Conservation (phyloP, 2,113 vertebrate genomes). For the Microcebus jonahi region DNA sequence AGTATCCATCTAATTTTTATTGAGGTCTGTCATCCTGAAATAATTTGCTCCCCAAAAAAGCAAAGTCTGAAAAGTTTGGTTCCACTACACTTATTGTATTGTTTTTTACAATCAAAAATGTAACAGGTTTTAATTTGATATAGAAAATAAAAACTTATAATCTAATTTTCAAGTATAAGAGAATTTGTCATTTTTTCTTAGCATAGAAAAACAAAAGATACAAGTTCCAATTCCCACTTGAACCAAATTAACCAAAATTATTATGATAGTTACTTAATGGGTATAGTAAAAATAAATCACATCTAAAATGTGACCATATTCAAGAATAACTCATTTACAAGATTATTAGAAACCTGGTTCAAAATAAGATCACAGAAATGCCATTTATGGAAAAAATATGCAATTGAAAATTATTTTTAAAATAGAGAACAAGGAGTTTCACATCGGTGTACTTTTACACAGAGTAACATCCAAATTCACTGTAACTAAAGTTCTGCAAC, state of each 20-base stretch:
- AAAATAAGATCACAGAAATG: slow-evolving; percentile 12
- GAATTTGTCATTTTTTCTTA: slow-evolving; percentile 72
- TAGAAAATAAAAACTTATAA: slow-evolving; percentile 77
- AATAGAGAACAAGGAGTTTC: slow-evolving; percentile 24
- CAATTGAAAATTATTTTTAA: slow-evolving; percentile 49
- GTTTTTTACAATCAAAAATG: slow-evolving; percentile 68
- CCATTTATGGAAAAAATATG: slow-evolving; percentile 39
- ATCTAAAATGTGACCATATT: slow-evolving; percentile 64
- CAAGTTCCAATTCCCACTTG: slow-evolving; percentile 62
- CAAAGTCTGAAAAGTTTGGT: slow-evolving; percentile 73
- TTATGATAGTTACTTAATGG: slow-evolving; percentile 61
- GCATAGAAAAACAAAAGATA: slow-evolving; percentile 75
- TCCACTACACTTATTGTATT: slow-evolving; percentile 70
- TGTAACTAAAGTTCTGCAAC: not conserved
- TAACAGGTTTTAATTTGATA: slow-evolving; percentile 76
- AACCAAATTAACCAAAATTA: slow-evolving; percentile 70
- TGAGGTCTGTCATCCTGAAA: slow-evolving; percentile 70
- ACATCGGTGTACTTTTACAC: not conserved
- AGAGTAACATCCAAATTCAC: not conserved
- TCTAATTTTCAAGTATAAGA: slow-evolving; percentile 78
- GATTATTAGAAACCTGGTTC: slow-evolving; percentile 63
- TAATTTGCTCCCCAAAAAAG: slow-evolving; percentile 68
- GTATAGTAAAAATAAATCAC: slow-evolving; percentile 63
- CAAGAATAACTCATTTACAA: slow-evolving; percentile 66
- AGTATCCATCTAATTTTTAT: slow-evolving; percentile 68